A percentile compares a stretch with the other conserved stretches of the same genome.
Conservation (phyloP, 37 sponge, comb jelly and placozoan genomes). For the Oopsacas minuta region DNA sequence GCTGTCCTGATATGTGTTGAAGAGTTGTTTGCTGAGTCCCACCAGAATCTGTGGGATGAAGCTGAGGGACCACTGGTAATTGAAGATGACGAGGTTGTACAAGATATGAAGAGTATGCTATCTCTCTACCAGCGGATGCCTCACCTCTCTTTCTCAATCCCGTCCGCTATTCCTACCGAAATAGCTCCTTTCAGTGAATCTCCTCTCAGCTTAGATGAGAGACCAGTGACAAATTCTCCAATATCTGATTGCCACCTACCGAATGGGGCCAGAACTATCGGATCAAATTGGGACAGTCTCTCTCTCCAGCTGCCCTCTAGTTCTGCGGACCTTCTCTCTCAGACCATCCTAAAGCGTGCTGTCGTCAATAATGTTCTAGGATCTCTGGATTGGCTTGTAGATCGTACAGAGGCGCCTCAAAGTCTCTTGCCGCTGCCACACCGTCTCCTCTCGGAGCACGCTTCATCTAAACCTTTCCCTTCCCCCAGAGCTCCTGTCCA, state of each 20-base stretch:
- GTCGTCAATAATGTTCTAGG: neutral
- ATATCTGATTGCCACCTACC: no score
- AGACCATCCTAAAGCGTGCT: neutral
- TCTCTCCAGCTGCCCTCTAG: neutral
- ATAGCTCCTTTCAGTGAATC: neutral
- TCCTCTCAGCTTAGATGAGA: neutral
- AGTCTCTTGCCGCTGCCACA: neutral
- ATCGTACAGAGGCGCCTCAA: neutral
- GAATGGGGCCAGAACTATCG: neutral
- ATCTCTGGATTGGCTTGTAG: neutral
- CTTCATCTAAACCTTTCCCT: neutral
- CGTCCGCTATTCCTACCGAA: neutral
- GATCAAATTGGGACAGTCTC: neutral
- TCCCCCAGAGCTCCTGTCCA: neutral
- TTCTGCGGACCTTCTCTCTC: neutral
- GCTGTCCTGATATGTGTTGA: neutral
- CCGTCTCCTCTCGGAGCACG: neutral
- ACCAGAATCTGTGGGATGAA: neutral
- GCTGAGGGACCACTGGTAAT: neutral
- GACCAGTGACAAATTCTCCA: neutral
- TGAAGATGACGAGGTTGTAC: neutral
- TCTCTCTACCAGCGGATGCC: conserved; percentile 1
- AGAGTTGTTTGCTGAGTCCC: neutral
- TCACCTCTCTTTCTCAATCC: neutral
- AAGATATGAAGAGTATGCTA: neutral